Conservation (phyloP, 2,888 invertebrate species). For the Pristionchus japonicus region DNA sequence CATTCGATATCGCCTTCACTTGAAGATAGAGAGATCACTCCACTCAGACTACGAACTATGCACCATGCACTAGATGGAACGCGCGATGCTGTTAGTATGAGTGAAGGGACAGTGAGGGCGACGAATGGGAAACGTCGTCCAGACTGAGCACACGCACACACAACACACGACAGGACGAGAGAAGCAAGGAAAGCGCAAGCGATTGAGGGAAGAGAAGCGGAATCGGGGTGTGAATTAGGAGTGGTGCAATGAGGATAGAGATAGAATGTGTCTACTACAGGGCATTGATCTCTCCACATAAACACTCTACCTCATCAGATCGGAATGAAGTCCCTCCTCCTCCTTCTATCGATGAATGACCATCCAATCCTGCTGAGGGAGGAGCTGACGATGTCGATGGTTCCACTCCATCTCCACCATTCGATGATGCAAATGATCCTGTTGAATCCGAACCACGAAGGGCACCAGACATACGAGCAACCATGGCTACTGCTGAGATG, state of each 20-base stretch:
- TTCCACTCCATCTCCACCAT: slow-evolving; percentile 40
- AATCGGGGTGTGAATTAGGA: slow-evolving; percentile 9
- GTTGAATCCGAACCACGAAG: slow-evolving; percentile 64
- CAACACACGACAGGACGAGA: slow-evolving; percentile 10
- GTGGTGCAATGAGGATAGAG: not conserved
- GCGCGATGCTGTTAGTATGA: not conserved
- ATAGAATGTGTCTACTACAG: not conserved
- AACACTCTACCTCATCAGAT: slow-evolving; percentile 39
- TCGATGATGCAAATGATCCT: slow-evolving; percentile 58
- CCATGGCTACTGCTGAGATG: slow-evolving; percentile 74
- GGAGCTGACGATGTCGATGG: slow-evolving; percentile 51
- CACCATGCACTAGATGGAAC: not conserved
- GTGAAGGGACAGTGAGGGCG: not conserved
- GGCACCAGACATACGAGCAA: slow-evolving; percentile 70
- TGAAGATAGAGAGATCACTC: not conserved
- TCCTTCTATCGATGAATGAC: not conserved
- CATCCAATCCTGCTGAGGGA: slow-evolving; percentile 36
- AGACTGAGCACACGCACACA: slow-evolving; percentile 7
- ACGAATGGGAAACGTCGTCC: slow-evolving; percentile 5
- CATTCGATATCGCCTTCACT: not conserved
- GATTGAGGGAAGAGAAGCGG: slow-evolving; percentile 20
- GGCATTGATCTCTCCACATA: not conserved
- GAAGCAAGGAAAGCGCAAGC: not conserved
- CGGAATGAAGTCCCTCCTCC: slow-evolving; percentile 40
- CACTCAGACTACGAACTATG: not conserved